A percentile compares a stretch with the other conserved stretches of the same genome.
Conservation (phyloP, 2,113 vertebrate genomes). For the Caloenas nicobarica region DNA sequence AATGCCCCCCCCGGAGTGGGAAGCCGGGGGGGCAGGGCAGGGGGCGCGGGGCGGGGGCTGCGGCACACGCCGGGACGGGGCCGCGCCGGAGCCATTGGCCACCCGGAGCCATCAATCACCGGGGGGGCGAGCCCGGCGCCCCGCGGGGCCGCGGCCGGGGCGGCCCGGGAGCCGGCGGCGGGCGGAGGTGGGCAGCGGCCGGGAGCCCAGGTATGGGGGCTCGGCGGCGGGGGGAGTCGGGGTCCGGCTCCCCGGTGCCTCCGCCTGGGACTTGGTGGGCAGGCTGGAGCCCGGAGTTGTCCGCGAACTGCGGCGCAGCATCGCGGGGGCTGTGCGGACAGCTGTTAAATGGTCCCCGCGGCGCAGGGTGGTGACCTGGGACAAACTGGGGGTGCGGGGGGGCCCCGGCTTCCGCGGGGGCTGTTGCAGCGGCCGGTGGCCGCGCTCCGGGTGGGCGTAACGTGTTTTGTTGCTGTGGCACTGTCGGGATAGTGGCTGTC, state of each 20-base stretch:
- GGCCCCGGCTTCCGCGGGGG: no score
- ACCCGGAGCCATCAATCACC: conserved; percentile 4
- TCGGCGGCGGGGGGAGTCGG: neutral
- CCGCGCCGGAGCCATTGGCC: conserved; percentile 75
- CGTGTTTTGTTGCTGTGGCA: fast-evolving
- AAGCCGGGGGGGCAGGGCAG: neutral
- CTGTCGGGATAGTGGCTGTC: neutral
- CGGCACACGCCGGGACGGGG: conserved; percentile 70
- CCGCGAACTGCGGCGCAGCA: neutral
- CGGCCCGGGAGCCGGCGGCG: no score
- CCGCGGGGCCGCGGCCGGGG: no score
- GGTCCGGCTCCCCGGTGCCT: no score
- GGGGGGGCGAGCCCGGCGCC: no score
- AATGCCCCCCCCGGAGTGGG: neutral
- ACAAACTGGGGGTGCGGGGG: neutral
- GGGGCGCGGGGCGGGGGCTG: neutral
- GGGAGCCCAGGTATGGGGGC: no score
- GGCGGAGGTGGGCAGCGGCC: no score
- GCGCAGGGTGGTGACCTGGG: neutral
- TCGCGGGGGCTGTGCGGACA: neutral
- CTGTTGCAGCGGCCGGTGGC: neutral
- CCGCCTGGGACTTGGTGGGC: neutral
- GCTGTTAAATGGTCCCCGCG: neutral
- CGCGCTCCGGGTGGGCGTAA: neutral
- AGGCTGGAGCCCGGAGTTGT: neutral